Evolutionary conservation across 2,113 vertebrate genomes (phyloP).

Genomic region (Engraulis encrasicolus): DNA sequence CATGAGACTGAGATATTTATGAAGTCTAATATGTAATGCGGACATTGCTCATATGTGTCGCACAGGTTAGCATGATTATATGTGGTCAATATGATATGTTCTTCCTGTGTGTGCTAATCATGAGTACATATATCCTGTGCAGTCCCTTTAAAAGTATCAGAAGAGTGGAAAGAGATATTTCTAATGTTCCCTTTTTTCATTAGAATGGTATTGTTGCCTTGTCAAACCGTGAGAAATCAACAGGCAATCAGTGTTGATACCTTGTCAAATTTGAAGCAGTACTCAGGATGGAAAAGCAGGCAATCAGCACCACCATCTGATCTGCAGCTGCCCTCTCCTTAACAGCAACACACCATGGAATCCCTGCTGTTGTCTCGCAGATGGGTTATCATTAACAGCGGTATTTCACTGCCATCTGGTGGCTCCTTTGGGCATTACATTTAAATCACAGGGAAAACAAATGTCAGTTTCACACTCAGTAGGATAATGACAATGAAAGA

Average conservation of each 20-base stretch:
- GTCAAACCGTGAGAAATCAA: no score
- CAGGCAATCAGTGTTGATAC: not conserved
- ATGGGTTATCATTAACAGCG: not conserved
- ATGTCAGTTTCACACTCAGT: not conserved
- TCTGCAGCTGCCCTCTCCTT: not conserved
- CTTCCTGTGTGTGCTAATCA: not conserved
- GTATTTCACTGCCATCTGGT: conserved; percentile 41
- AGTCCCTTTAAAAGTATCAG: not conserved
- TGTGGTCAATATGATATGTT: not conserved
- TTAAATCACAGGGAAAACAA: not conserved
- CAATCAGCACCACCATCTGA: conserved; percentile 1
- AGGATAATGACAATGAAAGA: not conserved
- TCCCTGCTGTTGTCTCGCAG: not conserved
- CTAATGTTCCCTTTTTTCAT: no score
- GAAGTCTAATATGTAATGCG: no score
- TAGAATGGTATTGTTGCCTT: no score
- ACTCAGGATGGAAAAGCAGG: no score
- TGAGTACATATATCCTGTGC: not conserved
- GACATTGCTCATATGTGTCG: no score
- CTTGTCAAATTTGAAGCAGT: not conserved
- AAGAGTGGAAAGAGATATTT: not conserved
- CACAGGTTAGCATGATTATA: not conserved
- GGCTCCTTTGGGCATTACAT: not conserved
- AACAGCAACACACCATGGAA: not conserved
- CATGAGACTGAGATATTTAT: not conserved